These are phyloP conservation scores for Eurystomus glaucurus DNA, from an alignment of 2,797 vertebrate genomes.

Conservation along the genomic window DNA sequence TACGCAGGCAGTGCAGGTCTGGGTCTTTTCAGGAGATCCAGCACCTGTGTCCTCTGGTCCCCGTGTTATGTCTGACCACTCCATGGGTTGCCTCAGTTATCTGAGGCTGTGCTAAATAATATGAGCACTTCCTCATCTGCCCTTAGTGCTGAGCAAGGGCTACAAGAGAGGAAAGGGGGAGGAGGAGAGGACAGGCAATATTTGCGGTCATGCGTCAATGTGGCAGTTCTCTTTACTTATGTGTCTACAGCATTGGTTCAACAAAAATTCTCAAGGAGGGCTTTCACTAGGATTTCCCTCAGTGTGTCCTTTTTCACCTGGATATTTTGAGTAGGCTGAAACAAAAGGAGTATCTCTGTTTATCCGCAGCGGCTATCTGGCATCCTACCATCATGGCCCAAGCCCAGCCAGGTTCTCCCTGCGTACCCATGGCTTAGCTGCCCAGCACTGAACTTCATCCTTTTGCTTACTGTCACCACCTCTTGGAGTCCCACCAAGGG, in stretches of 20 bases:
- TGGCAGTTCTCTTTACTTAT: background rate
- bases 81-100: background rate
- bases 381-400: background rate
- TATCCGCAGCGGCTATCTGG: background rate
- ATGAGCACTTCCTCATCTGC: background rate
- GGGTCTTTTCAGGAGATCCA: background rate
- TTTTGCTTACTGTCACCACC: background rate
- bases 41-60: background rate
- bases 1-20: rapidly evolving
- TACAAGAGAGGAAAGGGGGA: background rate
- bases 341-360: background rate
- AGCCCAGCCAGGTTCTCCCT: background rate
- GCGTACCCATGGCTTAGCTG: rapidly evolving
- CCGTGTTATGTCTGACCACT: background rate
- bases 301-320: background rate
- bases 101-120: rapidly evolving
- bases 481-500: background rate
- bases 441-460: background rate
- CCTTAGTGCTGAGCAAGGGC: background rate
- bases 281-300: background rate
- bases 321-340: background rate
- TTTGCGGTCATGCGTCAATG: background rate
- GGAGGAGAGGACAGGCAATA: background rate
- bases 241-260: background rate
- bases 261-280: background rate